These are phyloP conservation scores for Aplysina aerophoba DNA, from an alignment of 37 sponge, comb jelly and placozoan species.

Conservation along the genomic window DNA sequence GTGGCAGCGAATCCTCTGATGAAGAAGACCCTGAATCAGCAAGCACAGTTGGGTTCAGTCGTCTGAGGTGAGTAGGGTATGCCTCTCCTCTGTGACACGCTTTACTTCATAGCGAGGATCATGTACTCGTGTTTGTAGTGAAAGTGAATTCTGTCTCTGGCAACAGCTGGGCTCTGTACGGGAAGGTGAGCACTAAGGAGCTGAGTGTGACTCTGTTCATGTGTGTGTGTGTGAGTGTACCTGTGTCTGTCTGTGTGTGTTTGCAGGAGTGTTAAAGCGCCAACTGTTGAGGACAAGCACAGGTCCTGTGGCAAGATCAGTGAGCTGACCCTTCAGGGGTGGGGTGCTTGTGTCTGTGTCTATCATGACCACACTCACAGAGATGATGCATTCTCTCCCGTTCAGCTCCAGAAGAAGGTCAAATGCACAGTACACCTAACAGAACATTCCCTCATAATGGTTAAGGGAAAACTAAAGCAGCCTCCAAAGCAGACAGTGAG, in stretches of 20 bases:
- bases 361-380: background rate
- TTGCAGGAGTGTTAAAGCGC: slow-evolving; percentile 36
- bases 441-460: slow-evolving; percentile 28
- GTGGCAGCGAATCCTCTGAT: slow-evolving; percentile 17
- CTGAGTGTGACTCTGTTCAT: too few species aligned
- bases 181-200: background rate
- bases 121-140: background rate
- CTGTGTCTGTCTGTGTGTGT: background rate
- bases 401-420: slow-evolving; percentile 31
- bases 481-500: slow-evolving; percentile 14
- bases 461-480: slow-evolving; percentile 33
- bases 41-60: background rate
- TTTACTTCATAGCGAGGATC: background rate
- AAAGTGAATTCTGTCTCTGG: background rate
- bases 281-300: slow-evolving; percentile 23
- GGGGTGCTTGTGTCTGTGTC: background rate
- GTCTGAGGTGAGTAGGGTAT: slow-evolving; percentile 21
- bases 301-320: background rate
- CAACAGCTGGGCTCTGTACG: background rate
- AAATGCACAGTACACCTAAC: slow-evolving; percentile 62
- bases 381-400: background rate
- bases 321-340: background rate
- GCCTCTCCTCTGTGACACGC: background rate
- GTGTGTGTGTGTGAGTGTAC: too few species aligned
- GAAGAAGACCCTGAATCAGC: slow-evolving; percentile 27